Percentiles rank a stretch among this genome's conserved stretches.
These are phyloP conservation scores for Geotrypetes seraphini DNA, from an alignment of 2,797 vertebrate species.

Conservation along the genomic window DNA sequence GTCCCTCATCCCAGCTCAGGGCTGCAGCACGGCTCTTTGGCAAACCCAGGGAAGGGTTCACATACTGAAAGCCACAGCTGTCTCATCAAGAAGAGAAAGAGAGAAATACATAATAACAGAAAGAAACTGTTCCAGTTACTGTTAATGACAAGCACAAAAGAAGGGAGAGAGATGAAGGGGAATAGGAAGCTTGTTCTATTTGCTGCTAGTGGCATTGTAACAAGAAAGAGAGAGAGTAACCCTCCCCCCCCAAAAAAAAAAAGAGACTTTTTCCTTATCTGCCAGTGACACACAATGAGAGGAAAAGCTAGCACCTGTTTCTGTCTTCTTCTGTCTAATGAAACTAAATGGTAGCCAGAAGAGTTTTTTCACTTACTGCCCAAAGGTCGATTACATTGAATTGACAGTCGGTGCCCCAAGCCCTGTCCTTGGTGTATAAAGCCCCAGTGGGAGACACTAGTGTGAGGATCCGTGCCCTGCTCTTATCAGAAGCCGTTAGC, in stretches of 20 bases:
- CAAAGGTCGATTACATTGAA: constrained; percentile 24
- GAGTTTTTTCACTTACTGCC: constrained; percentile 26
- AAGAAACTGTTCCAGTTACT: too few species aligned
- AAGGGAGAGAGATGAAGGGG: too few species aligned
- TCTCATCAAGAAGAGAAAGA: too few species aligned
- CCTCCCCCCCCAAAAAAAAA: too few species aligned
- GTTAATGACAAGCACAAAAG: too few species aligned
- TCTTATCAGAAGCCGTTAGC: constrained; percentile 21
- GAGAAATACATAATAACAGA: too few species aligned
- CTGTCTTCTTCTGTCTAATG: constrained; percentile 22
- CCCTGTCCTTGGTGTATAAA: not conserved
- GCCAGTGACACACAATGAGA: too few species aligned
- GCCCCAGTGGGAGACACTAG: constrained; percentile 18
- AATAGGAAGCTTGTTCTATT: too few species aligned
- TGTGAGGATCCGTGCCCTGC: constrained; percentile 20
- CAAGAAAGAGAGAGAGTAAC: too few species aligned
- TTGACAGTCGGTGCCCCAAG: constrained; percentile 13
- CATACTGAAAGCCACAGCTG: constrained; percentile 13
- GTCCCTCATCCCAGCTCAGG: not conserved
- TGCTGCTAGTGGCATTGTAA: too few species aligned
- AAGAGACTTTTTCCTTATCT: too few species aligned
- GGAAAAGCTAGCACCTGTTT: constrained; percentile 17
- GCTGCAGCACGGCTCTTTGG: not conserved
- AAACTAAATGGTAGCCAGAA: constrained; percentile 26
- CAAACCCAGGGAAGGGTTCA: not conserved